A percentile compares a stretch with the other conserved stretches of the same genome.
These are phyloP conservation scores for honey bee (Apis mellifera) DNA, from an alignment of 1,140 invertebrate species.

Conservation along the genomic window DNA sequence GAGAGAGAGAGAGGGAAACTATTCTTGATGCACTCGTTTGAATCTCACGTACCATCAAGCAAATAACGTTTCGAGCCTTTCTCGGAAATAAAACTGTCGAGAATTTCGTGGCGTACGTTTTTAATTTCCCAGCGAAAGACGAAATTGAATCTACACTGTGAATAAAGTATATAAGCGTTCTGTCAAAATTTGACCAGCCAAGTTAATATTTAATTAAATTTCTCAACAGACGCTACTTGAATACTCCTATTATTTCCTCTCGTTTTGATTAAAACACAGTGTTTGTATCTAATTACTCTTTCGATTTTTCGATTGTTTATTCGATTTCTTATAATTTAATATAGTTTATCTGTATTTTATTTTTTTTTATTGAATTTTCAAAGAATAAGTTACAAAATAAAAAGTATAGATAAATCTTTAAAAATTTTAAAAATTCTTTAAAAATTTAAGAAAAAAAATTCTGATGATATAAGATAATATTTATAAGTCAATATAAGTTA, in stretches of 20 bases:
- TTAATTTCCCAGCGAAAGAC: constrained; percentile 34
- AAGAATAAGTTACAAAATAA: too few species aligned
- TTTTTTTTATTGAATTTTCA: too few species aligned
- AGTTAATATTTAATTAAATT: constrained; percentile 47
- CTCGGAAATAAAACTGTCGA: constrained; percentile 16
- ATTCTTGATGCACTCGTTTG: background rate
- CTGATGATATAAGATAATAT: too few species aligned
- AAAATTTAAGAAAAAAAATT: too few species aligned
- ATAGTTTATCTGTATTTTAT: too few species aligned
- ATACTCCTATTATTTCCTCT: background rate
- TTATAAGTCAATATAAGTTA: too few species aligned
- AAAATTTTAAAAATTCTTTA: too few species aligned
- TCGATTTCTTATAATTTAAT: too few species aligned
- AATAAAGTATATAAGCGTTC: constrained; percentile 33
- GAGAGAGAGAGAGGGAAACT: background rate
- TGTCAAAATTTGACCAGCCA: background rate
- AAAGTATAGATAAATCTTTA: too few species aligned
- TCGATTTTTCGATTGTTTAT: background rate
- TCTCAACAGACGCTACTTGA: background rate
- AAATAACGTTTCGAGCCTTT: constrained; percentile 22
- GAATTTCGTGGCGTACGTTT: constrained; percentile 19
- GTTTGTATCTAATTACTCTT: background rate
- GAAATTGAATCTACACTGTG: constrained; percentile 21
- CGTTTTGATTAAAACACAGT: background rate
- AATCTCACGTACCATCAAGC: constrained; percentile 15